Evolutionary conservation across 2,888 invertebrate species (phyloP).

Genomic region (Spodoptera picta): DNA sequence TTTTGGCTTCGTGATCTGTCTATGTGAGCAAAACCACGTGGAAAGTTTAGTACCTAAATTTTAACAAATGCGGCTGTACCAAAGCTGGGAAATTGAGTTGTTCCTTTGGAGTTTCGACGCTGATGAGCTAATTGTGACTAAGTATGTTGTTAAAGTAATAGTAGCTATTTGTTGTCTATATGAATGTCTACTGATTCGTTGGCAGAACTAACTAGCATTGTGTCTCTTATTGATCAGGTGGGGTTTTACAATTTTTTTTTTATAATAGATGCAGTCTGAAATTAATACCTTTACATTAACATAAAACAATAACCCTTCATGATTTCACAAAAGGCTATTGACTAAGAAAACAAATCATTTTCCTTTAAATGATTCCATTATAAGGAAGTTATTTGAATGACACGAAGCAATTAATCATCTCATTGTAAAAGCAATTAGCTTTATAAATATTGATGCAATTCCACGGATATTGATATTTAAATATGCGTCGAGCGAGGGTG

Average conservation of each 20-base stretch:
- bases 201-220: too few species aligned
- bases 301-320: too few species aligned
- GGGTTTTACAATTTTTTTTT: too few species aligned
- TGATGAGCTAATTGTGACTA: conserved; percentile 34
- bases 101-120: conserved; percentile 13
- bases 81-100: conserved; percentile 11
- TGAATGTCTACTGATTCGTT: neutral
- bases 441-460: conserved; percentile 51
- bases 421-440: conserved; percentile 43
- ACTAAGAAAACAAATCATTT: conserved; percentile 11
- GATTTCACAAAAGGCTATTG: too few species aligned
- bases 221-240: too few species aligned
- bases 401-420: conserved; percentile 44
- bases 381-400: conserved; percentile 31
- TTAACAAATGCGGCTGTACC: neutral
- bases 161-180: neutral
- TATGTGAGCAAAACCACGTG: too few species aligned
- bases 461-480: conserved; percentile 46
- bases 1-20: too few species aligned
- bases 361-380: conserved; percentile 27
- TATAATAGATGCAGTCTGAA: too few species aligned
- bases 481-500: conserved; percentile 23
- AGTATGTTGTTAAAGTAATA: conserved; percentile 12
- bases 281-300: too few species aligned
- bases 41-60: too few species aligned